Base-by-base conservation (phyloP, 2,113 vertebrate species). In the Rhinogobius similis region DNA sequence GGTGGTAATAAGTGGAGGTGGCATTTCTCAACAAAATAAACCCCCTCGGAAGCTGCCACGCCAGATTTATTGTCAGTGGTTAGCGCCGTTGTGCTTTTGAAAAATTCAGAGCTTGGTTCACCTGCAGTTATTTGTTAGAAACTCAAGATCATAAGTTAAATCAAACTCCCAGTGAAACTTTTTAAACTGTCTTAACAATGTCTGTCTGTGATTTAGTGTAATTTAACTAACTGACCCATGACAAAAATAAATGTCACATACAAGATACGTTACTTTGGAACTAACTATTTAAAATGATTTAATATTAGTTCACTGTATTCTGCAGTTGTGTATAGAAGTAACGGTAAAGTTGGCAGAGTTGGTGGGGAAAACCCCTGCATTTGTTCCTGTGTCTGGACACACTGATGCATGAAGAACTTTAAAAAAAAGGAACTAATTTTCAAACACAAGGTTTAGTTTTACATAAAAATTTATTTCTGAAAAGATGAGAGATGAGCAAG, bases 1-100 rank as follows among this genome's bases (percentile, higher is more conserved):
- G 64, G 52, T 73, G 36, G 68, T 74, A 75, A 83, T 72, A 65
- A 71, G 64, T 66, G 53, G 65, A 69, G 71, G 73, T 73, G 75
- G 78, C 75, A 70, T 77, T 81, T 73, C 72, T 79, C 62, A 56
- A 59, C 2, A 46, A 64, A 52, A 12, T 52, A 21, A 39, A n/a
- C 29, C 20, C 18, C 46, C 55, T 50, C 27, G 7, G 46, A 43
- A 12, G 62, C 55, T 65, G 58, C 58, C 58, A 61, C 7, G 10
- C 58, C 20, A 61, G 58, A 61, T 61, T 61, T 61, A 24, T 24
- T 14, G 41, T 70, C 61, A 18, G 53, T 48, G 41, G 32, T 46
- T 10, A 44, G 23, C 59, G 67, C 24, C 46, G 12, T 76, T 70
- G 20, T 24, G 6, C 9, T 63, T 61, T 32, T 61, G 58, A 61